Conservation (phyloP, 2,797 vertebrate species). For the Melanotaenia nigrans region DNA sequence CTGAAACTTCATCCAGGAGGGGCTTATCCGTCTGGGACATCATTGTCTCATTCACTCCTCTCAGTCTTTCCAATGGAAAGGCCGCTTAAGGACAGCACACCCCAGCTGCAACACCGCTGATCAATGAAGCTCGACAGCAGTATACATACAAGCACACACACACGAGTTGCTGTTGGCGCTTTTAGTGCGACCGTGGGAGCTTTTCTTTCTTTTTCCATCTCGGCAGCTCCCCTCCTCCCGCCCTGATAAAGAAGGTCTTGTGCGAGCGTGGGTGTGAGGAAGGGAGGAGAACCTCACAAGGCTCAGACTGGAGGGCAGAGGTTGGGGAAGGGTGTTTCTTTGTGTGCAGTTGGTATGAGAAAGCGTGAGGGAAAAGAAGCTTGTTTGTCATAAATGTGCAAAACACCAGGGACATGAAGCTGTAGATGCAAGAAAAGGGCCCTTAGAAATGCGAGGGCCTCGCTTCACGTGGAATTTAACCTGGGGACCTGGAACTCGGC, state of each 20-base stretch:
- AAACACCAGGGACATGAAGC: constrained; percentile 8
- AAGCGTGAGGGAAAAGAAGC: constrained; percentile 10
- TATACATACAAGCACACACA: constrained; percentile 21
- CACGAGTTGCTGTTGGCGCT: constrained; percentile 11
- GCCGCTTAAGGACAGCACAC: constrained; percentile 56
- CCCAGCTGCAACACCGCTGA: constrained; percentile 28
- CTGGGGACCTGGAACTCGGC: background rate
- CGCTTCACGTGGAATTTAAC: background rate
- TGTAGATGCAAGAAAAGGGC: background rate
- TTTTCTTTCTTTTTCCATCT: constrained; percentile 58
- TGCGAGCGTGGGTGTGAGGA: constrained; percentile 72
- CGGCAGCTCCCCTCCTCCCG: constrained; percentile 56
- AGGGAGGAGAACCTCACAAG: constrained; percentile 67
- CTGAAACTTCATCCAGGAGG: constrained; percentile 12
- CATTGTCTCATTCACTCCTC: constrained; percentile 27
- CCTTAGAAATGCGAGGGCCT: background rate
- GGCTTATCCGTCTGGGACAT: constrained; percentile 10
- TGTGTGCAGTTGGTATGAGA: constrained; percentile 34
- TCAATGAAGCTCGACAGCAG: constrained; percentile 10
- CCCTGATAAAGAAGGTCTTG: constrained; percentile 75
- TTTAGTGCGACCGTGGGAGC: constrained; percentile 69
- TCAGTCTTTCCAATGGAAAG: constrained; percentile 27
- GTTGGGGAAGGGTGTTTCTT: constrained; percentile 56
- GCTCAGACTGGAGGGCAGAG: constrained; percentile 65
- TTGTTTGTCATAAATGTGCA: constrained; percentile 17